Percentiles rank a stretch among this genome's conserved stretches.
phyloP scores from a whole-genome alignment of 2,888 invertebrate species.

The Pyrgus malvae region DNA sequence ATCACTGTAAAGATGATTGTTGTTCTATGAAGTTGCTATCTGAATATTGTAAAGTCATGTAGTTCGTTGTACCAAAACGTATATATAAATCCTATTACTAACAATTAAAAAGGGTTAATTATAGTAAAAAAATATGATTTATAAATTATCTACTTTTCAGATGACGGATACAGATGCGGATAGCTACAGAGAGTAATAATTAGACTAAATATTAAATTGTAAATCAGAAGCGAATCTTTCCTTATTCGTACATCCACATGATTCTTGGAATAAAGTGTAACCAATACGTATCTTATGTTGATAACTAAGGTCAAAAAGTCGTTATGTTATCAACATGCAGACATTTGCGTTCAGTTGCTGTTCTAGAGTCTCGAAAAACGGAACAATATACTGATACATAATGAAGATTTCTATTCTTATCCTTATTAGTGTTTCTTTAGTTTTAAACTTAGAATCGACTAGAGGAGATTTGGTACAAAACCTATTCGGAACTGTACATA shows the following conservation, averaged over 20 bases:
- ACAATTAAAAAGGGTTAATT: too few species aligned
- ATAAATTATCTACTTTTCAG: too few species aligned
- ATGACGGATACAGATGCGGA: background rate
- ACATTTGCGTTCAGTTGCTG: slow-evolving; percentile 13
- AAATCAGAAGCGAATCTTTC: background rate
- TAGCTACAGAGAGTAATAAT: background rate
- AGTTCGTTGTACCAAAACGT: too few species aligned
- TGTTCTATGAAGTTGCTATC: too few species aligned
- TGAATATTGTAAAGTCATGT: too few species aligned
- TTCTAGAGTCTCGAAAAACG: slow-evolving; percentile 23
- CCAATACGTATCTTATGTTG: slow-evolving; percentile 5
- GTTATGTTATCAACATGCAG: slow-evolving; percentile 2
- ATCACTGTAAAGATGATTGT: too few species aligned
- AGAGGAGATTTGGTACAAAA: slow-evolving; percentile 43
- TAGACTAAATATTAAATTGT: background rate
- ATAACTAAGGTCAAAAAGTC: slow-evolving; percentile 15
- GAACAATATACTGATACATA: slow-evolving; percentile 25
- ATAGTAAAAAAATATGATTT: too few species aligned
- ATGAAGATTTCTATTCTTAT: slow-evolving; percentile 48
- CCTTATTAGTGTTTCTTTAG: slow-evolving; percentile 41
- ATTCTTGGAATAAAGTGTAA: slow-evolving; percentile 6
- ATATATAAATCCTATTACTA: too few species aligned
- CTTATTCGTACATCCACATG: background rate
- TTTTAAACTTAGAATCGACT: slow-evolving; percentile 27
- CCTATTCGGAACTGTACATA: slow-evolving; percentile 45